Evolutionary conservation across 2,113 vertebrate species (phyloP).

Genomic region (Asarcornis scutulata): DNA sequence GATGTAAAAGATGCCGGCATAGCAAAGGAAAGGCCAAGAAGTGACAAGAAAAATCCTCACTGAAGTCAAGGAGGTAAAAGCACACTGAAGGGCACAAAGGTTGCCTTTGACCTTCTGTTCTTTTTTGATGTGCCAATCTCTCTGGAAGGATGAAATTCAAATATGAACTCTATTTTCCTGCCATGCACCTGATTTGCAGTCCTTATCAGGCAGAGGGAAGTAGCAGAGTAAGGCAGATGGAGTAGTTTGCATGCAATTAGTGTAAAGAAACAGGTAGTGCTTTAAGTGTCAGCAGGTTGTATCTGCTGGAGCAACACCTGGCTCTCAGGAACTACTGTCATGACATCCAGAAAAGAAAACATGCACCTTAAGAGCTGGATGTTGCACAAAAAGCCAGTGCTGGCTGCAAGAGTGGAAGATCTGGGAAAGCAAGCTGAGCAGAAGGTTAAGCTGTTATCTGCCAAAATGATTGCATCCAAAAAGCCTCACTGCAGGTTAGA

Average conservation of each 20-base stretch:
- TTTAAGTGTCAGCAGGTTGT: background rate
- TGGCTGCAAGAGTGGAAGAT: background rate
- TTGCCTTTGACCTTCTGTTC: background rate
- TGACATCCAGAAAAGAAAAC: background rate
- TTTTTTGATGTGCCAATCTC: fast-evolving
- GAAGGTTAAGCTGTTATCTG: background rate
- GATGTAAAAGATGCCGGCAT: background rate
- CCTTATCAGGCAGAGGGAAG: background rate
- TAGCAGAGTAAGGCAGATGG: background rate
- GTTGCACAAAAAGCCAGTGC: background rate
- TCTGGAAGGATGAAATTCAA: background rate
- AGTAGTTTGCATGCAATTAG: background rate
- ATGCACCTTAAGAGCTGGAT: background rate
- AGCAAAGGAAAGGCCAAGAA: background rate
- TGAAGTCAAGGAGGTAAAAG: background rate
- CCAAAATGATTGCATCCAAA: background rate
- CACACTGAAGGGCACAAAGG: background rate
- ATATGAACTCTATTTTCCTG: background rate
- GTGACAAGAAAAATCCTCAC: background rate
- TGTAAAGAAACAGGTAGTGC: background rate
- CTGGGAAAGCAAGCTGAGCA: background rate
- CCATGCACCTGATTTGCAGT: background rate
- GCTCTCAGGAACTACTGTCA: background rate
- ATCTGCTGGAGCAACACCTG: background rate
- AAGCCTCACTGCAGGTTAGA: background rate